phyloP scores from a whole-genome alignment of 2,888 invertebrate species.

The Entomobrya multifasciata region DNA sequence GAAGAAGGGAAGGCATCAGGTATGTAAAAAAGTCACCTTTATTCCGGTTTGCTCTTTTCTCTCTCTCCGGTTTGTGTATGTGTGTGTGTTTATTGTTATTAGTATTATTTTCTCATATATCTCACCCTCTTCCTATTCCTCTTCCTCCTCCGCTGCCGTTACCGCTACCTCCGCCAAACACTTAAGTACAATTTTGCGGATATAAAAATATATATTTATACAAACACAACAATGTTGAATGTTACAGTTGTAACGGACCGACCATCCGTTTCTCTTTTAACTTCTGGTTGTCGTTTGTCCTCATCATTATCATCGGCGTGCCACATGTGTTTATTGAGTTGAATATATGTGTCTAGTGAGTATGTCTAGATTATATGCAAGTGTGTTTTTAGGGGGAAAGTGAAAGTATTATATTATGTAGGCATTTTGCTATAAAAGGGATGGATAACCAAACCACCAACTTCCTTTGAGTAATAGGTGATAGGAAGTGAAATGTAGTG shows the following conservation, averaged over 20 bases:
- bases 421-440: conserved; percentile 26
- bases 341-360: conserved; percentile 1
- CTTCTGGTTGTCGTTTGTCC: conserved; percentile 39
- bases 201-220: conserved; percentile 13
- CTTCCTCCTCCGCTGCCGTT: conserved; percentile 33
- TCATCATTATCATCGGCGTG: conserved; percentile 30
- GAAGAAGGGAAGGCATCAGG: conserved; percentile 37
- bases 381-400: conserved; percentile 46
- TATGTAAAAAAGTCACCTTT: conserved; percentile 56
- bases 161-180: neutral
- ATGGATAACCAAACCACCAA: conserved; percentile 61
- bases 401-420: conserved; percentile 54
- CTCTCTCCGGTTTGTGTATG: neutral
- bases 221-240: neutral
- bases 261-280: conserved; percentile 44
- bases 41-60: conserved; percentile 28
- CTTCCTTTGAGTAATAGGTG: conserved; percentile 62
- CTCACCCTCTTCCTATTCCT: conserved; percentile 31
- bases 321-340: conserved; percentile 44
- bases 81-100: conserved; percentile 35
- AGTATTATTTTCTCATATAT: conserved; percentile 55
- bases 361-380: conserved; percentile 3
- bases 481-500: conserved; percentile 60
- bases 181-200: conserved; percentile 21
- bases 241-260: conserved; percentile 25